A percentile compares a stretch with the other conserved stretches of the same genome.
phyloP scores from a whole-genome alignment of 2,113 vertebrate species.

The Ophiodon elongatus region DNA sequence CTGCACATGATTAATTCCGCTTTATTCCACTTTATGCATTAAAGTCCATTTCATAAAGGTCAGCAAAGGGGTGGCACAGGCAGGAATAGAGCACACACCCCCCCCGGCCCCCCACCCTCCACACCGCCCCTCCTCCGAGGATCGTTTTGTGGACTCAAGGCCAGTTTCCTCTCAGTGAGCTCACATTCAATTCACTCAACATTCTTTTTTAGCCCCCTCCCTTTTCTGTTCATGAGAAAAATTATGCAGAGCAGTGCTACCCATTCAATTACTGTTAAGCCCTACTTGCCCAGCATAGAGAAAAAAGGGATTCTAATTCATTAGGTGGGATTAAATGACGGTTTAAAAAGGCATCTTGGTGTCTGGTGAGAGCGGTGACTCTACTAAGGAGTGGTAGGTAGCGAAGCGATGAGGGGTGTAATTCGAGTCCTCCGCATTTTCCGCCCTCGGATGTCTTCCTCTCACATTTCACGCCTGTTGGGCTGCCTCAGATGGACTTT shows the following conservation, averaged over 20 bases:
- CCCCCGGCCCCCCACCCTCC: too few relatives aligned
- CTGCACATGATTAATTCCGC: slow-evolving; percentile 74
- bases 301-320: slow-evolving; percentile 73
- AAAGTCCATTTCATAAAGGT: slow-evolving; percentile 78
- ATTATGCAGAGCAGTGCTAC: slow-evolving; percentile 60
- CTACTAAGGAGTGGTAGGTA: slow-evolving; percentile 51
- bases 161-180: slow-evolving; percentile 67
- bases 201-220: slow-evolving; percentile 38
- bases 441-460: slow-evolving; percentile 71
- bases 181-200: slow-evolving; percentile 61
- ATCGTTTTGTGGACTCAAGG: slow-evolving; percentile 72
- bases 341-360: slow-evolving; percentile 73
- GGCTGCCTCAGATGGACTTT: slow-evolving; percentile 69
- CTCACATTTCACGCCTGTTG: slow-evolving; percentile 78
- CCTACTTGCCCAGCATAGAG: slow-evolving; percentile 64
- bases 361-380: slow-evolving; percentile 58
- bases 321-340: slow-evolving; percentile 77
- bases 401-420: slow-evolving; percentile 68
- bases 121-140: slow-evolving; percentile 39
- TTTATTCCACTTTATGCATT: slow-evolving; percentile 80
- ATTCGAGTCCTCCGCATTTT: slow-evolving; percentile 74
- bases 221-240: slow-evolving; percentile 45
- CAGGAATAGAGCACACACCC: slow-evolving; percentile 47
- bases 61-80: slow-evolving; percentile 63
- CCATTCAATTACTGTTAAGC: slow-evolving; percentile 79